Conservation (phyloP, 2,113 vertebrate species). For the Glareola pratincola region DNA sequence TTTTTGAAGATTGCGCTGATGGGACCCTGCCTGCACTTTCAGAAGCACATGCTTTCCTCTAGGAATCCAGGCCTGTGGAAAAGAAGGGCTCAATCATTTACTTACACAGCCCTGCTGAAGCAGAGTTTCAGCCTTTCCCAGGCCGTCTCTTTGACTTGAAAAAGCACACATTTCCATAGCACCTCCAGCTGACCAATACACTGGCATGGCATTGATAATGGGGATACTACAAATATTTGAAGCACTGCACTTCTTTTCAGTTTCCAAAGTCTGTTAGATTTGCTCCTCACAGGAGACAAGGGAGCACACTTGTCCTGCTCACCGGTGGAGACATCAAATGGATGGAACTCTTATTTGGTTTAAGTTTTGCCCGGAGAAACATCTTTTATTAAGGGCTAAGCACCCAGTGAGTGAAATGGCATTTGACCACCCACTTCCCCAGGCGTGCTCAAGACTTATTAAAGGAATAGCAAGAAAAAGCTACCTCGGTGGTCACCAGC, state of each 20-base stretch:
- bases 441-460: neutral
- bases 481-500: constrained; percentile 74
- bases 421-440: neutral
- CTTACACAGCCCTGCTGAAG: neutral
- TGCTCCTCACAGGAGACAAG: neutral
- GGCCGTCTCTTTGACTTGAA: neutral
- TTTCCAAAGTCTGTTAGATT: neutral
- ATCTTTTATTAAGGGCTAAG: neutral
- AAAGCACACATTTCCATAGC: neutral
- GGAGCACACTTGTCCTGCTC: neutral
- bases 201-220: rapidly evolving
- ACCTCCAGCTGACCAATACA: neutral
- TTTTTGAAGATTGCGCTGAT: neutral
- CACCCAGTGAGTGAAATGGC: neutral
- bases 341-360: neutral
- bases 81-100: neutral
- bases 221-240: neutral
- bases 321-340: neutral
- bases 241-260: neutral
- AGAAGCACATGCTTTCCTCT: neutral
- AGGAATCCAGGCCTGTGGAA: neutral
- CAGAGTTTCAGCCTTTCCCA: neutral
- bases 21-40: neutral
- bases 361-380: neutral
- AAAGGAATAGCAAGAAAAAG: neutral